Base-by-base conservation (phyloP, 1,140 invertebrate species). In the Sitodiplosis mosellana region DNA sequence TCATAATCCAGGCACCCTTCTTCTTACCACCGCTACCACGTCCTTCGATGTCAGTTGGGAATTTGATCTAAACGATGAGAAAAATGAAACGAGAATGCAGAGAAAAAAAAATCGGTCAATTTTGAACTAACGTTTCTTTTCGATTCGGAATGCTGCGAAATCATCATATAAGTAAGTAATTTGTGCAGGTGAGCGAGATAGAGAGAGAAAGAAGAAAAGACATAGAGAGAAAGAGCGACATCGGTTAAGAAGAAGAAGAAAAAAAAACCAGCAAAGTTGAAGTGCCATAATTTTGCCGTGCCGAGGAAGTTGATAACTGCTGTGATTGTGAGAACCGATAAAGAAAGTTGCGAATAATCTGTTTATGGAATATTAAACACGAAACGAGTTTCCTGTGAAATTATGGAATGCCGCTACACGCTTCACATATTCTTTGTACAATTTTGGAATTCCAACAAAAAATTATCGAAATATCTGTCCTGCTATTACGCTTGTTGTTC, bases 1-100 rank as follows among this genome's bases (percentile, higher is more conserved):
- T 77, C 49, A 84, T 74, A 21, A 86, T 66, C 49, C 84, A 70
- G 12, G 79, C 78, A 27, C 76, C 73, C 54, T 77, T 68, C 54
- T 78, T 76, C 63, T 81, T 83, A 60, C 76, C 80, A 71, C 74
- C 71, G 59, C 60, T 67, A 49, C 73, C 66, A 50, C 76, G 71
- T 33, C 78, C 53, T 41, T 81, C 78, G 15, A 73, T 70, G 47
- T 72, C 68, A 44, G 73, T 70, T 46, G 78, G 76, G 38, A 81
- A 66, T 61, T 81, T 79, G 52, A 75, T 62, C 73, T 75, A 59
- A n/a, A n/a, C 48, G 38, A 5, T 5, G 36, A n/a, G 2, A 14
- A 38, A 5, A 38, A 14, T 5, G 14, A 38, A 38, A 38, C n/a
- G n/a, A 38, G 14, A 38, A 38, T 38, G 12, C 15, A 38, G 3